Evolutionary conservation across 2,888 invertebrate species (phyloP).

Genomic region (Agrilus biguttatus): DNA sequence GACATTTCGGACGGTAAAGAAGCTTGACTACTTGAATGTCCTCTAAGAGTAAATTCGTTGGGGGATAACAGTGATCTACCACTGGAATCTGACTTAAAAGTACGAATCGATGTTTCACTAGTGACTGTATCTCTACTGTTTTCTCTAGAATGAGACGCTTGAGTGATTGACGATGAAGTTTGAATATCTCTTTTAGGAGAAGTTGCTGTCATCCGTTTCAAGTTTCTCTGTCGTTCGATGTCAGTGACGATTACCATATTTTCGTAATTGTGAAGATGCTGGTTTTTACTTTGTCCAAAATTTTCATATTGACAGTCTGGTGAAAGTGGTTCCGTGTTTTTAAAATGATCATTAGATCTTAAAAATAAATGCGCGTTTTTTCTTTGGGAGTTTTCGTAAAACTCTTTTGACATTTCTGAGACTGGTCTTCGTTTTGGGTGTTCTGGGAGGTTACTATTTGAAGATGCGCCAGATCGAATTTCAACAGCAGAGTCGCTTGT

Average conservation of each 20-base stretch:
- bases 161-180: constrained; percentile 5
- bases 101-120: constrained; percentile 8
- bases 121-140: constrained; percentile 13
- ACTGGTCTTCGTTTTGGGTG: constrained; percentile 53
- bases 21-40: constrained; percentile 21
- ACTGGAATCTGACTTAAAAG: constrained; percentile 9
- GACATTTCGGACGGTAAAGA: constrained; percentile 23
- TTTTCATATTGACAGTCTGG: too few relatives aligned
- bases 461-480: constrained; percentile 17
- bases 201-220: constrained; percentile 4
- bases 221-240: constrained; percentile 5
- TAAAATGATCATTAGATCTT: too few relatives aligned
- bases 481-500: constrained; percentile 33
- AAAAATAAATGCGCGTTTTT: too few relatives aligned
- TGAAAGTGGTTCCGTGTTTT: too few relatives aligned
- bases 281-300: background rate
- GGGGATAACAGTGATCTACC: constrained; percentile 13
- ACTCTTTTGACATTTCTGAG: constrained; percentile 44
- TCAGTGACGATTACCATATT: constrained; percentile 19
- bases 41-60: constrained; percentile 20
- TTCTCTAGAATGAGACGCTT: constrained; percentile 11
- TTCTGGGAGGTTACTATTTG: constrained; percentile 16
- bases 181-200: background rate
- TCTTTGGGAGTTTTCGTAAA: constrained; percentile 39
- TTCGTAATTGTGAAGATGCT: constrained; percentile 22